Percentiles rank a stretch among this genome's conserved stretches.
These are phyloP conservation scores for Chauna torquata DNA, from an alignment of 2,113 vertebrate species.

Conservation along the genomic window DNA sequence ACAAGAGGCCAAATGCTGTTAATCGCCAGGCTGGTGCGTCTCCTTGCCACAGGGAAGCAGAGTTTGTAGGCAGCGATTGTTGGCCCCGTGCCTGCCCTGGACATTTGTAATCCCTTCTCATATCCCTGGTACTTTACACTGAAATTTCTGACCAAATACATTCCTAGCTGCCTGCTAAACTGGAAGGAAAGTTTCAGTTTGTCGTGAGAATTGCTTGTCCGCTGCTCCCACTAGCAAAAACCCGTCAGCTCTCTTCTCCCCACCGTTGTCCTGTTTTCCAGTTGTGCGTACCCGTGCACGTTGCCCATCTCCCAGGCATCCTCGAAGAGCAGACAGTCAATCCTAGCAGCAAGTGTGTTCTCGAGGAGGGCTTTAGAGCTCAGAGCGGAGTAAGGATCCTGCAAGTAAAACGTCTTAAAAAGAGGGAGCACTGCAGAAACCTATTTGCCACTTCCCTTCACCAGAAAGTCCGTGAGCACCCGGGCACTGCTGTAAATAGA, in stretches of 20 bases:
- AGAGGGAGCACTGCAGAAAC: not conserved
- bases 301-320: not conserved
- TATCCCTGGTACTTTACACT: not conserved
- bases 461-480: not conserved
- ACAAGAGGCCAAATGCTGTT: not conserved
- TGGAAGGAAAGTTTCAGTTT: not conserved
- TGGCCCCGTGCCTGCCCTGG: rapidly evolving
- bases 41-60: not conserved
- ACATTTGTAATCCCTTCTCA: not conserved
- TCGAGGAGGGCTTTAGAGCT: not conserved
- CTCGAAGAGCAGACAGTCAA: not conserved
- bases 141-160: not conserved
- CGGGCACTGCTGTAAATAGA: constrained; percentile 79
- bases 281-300: rapidly evolving
- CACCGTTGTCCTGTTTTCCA: rapidly evolving
- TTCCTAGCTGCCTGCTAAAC: not conserved
- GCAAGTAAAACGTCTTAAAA: not conserved
- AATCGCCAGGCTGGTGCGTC: not conserved
- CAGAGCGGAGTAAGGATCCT: not conserved
- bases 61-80: not conserved
- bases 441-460: not conserved
- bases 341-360: rapidly evolving
- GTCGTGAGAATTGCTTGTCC: not conserved
- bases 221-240: not conserved
- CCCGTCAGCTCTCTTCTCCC: not conserved